Evolutionary conservation across 2,797 vertebrate species (phyloP), one percentile per base, ranked within the genome.

Genomic region (Gephyroberyx darwinii): DNA sequence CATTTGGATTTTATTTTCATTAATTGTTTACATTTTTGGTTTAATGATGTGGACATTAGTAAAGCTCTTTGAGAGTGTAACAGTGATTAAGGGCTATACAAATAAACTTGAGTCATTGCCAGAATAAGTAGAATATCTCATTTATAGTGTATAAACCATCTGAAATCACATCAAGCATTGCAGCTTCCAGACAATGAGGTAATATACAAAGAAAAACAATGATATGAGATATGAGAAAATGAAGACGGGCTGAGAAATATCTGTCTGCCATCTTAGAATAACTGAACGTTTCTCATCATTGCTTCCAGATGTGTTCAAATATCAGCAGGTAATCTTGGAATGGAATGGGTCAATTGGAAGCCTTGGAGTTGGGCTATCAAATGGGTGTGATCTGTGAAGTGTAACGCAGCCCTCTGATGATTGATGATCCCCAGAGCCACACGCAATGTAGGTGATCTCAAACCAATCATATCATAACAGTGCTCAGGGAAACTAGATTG

Each of bases 391-490:
- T 63, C 71, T 65, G 70, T 58, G 51, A 79, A 75, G 69, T 53
- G 63, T 54, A 61, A 75, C 76, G 22, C 64, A 64, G 50, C 60
- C 61, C 71, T 76, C 71, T 65, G 67, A 72, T 50, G 47, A 72
- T 71, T 37, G 78, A 71, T 58, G 80, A 71, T 56, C 73, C 69
- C 52, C 68, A 50, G 50, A 58, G 77, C 61, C 67, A 65, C 83
- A 83, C 45, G 65, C 39, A 64, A 63, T 35, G 63, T 75, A 82
- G 78, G 64, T 81, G 72, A 65, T 57, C 31, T n/a, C 17, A 78
- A 82, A 85, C 41, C 54, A 71, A 79, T 79, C 64, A 35, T 10
- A 60, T 67, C 54, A 80, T 80, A 83, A 88, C 82, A 74, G 77
- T 0, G 74, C 61, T 82, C 69, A 70, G 52, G 48, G 74, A 26